Percentiles rank a stretch among this genome's conserved stretches.
Evolutionary conservation across 2,888 invertebrate species (phyloP).

Genomic region (Nomada goodeniana): DNA sequence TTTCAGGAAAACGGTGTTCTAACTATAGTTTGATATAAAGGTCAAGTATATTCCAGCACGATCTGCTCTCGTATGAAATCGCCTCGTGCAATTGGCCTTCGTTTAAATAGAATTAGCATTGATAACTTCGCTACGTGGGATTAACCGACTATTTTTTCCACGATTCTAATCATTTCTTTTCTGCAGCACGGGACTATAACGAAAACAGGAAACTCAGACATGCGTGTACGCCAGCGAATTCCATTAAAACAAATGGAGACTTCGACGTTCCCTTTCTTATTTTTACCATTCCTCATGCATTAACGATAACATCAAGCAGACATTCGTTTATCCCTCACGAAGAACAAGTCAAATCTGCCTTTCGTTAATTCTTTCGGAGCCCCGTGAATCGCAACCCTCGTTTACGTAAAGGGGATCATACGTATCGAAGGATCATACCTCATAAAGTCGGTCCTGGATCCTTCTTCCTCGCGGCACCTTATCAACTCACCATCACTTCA

Average conservation of each 20-base stretch:
- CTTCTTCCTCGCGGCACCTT: slow-evolving; percentile 44
- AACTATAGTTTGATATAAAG: slow-evolving; percentile 5
- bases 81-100: slow-evolving; percentile 5
- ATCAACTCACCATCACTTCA: slow-evolving; percentile 56
- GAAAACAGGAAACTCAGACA: background rate
- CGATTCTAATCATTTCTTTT: too few relatives aligned
- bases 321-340: background rate
- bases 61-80: background rate
- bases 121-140: background rate
- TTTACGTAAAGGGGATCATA: background rate
- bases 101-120: background rate
- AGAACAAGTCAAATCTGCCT: background rate
- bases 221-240: background rate
- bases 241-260: background rate
- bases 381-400: background rate
- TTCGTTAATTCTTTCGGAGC: too few relatives aligned
- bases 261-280: background rate
- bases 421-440: slow-evolving; percentile 52
- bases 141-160: too few relatives aligned
- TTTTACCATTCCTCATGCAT: too few relatives aligned
- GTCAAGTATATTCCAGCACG: slow-evolving; percentile 14
- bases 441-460: slow-evolving; percentile 68
- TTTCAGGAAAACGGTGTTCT: background rate
- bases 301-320: too few relatives aligned
- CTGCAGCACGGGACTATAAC: slow-evolving; percentile 14